phyloP scores from a whole-genome alignment of 1,140 invertebrate genomes.

The Brachionus manjavacas region DNA sequence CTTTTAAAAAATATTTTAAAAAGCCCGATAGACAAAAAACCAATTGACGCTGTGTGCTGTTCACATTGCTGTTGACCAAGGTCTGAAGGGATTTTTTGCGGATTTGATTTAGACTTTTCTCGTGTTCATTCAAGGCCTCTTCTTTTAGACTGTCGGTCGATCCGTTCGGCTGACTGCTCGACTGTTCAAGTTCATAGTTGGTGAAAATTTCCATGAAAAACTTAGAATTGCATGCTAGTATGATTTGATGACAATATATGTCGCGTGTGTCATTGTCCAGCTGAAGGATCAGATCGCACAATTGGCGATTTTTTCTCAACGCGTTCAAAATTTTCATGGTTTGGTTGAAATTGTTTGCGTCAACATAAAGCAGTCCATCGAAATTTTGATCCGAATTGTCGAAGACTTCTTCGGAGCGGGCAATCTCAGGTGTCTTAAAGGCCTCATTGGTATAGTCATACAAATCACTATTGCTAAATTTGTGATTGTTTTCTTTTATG shows the following conservation, averaged over 20 bases:
- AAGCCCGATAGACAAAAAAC: conserved; percentile 23
- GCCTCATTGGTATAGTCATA: conserved; percentile 28
- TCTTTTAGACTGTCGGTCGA: not conserved
- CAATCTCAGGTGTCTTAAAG: not conserved
- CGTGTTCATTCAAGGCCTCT: not conserved
- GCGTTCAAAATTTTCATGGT: conserved; percentile 36
- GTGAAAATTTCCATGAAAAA: conserved; percentile 40
- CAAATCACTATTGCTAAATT: conserved; percentile 33
- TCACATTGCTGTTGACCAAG: conserved; percentile 19
- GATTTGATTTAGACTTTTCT: not conserved
- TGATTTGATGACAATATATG: conserved; percentile 10
- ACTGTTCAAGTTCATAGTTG: conserved; percentile 1
- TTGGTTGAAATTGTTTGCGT: not conserved
- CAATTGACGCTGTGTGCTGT: conserved; percentile 26
- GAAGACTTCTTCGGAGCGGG: not conserved
- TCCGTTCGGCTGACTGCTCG: not conserved
- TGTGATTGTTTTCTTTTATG: conserved; percentile 1
- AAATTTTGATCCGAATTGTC: conserved; percentile 6
- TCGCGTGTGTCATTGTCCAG: conserved; percentile 8
- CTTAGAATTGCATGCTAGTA: conserved; percentile 37
- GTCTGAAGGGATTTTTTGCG: not conserved
- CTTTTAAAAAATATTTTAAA: conserved; percentile 40
- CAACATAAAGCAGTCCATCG: not conserved
- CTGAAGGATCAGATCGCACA: conserved; percentile 37
- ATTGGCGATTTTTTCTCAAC: conserved; percentile 32